These are phyloP conservation scores for Crossocerus cetratus DNA, from an alignment of 2,888 invertebrate genomes.

Conservation along the genomic window DNA sequence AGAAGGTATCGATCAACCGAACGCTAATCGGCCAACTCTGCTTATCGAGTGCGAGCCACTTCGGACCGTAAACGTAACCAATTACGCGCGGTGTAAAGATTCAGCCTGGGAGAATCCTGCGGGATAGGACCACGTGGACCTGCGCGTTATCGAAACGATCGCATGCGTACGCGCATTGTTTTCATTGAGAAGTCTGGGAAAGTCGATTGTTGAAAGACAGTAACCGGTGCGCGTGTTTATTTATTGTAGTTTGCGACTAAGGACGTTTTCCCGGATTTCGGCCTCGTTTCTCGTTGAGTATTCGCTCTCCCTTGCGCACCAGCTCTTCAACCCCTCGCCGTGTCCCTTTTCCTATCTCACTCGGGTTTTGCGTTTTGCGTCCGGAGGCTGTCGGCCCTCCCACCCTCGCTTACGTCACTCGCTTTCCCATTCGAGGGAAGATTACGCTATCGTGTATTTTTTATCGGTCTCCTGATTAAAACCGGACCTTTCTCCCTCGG, in stretches of 20 bases:
- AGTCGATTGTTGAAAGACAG: slow-evolving; percentile 60
- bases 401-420: slow-evolving; percentile 33
- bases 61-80: slow-evolving; percentile 9
- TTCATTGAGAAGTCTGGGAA: too few relatives aligned
- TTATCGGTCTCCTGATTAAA: slow-evolving; percentile 64
- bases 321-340: slow-evolving; percentile 40
- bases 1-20: slow-evolving; percentile 15
- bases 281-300: slow-evolving; percentile 53
- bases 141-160: not conserved
- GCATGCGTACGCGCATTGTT: not conserved
- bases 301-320: slow-evolving; percentile 54
- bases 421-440: slow-evolving; percentile 62
- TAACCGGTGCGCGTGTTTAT: slow-evolving; percentile 55
- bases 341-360: slow-evolving; percentile 45
- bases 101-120: slow-evolving; percentile 3
- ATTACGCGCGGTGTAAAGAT: slow-evolving; percentile 23
- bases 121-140: slow-evolving; percentile 29
- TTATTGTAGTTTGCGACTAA: not conserved
- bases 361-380: slow-evolving; percentile 43
- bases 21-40: not conserved
- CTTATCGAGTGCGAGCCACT: not conserved
- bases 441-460: slow-evolving; percentile 67
- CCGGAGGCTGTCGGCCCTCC: slow-evolving; percentile 13
- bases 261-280: slow-evolving; percentile 41
- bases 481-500: slow-evolving; percentile 47